phyloP scores from a whole-genome alignment of 1,140 invertebrate species.

The Phenacoccus solenopsis region DNA sequence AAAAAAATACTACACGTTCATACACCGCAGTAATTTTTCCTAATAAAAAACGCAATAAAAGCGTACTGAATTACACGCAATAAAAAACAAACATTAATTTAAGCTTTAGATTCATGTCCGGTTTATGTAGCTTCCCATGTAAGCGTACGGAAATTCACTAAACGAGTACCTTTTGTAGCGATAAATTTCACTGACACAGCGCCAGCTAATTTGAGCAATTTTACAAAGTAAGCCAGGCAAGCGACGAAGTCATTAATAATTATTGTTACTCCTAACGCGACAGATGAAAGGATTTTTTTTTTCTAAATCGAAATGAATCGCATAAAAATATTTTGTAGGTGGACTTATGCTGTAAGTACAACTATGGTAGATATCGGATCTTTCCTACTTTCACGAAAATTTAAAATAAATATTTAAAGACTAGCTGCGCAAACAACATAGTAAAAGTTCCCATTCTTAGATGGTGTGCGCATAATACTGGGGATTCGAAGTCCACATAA shows the following conservation, averaged over 20 bases:
- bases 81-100: background rate
- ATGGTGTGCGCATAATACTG: no score
- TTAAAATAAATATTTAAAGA: no score
- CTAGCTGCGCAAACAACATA: no score
- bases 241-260: background rate
- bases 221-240: background rate
- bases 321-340: no score
- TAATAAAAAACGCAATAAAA: background rate
- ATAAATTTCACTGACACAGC: background rate
- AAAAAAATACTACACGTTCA: background rate
- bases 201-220: background rate
- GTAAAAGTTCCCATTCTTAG: no score
- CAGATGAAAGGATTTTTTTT: no score
- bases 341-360: no score
- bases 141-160: background rate
- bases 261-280: background rate
- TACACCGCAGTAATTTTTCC: background rate
- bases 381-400: no score
- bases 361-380: no score
- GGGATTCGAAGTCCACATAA: no score
- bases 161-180: constrained; percentile 1
- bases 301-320: no score
- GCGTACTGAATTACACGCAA: no score
- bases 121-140: background rate
- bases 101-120: background rate